A percentile compares a stretch with the other conserved stretches of the same genome.
Evolutionary conservation across 2,888 invertebrate genomes (phyloP).

Genomic region (Xanthia icteritia): DNA sequence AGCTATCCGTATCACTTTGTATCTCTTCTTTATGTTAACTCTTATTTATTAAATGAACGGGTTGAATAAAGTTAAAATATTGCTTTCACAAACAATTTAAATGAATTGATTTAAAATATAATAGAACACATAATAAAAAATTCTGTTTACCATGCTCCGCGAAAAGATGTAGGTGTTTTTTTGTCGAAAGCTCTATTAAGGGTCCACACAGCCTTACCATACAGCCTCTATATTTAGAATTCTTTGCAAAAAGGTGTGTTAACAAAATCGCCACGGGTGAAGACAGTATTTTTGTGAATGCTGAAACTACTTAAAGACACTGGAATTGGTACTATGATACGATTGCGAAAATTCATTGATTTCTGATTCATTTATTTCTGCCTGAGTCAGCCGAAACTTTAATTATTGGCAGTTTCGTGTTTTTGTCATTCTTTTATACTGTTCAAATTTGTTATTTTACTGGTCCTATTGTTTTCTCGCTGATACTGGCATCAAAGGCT

Average conservation of each 20-base stretch:
- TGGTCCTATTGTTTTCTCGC: slow-evolving; percentile 33
- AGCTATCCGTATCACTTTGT: slow-evolving; percentile 48
- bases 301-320: background rate
- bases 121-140: background rate
- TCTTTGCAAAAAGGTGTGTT: background rate
- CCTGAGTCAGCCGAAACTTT: slow-evolving; percentile 22
- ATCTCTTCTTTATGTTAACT: slow-evolving; percentile 38
- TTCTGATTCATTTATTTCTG: no score
- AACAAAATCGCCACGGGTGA: background rate
- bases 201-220: background rate
- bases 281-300: background rate
- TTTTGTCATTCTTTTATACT: slow-evolving; percentile 36
- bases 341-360: background rate
- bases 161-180: background rate
- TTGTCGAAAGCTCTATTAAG: background rate
- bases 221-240: background rate
- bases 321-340: background rate
- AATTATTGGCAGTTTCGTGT: slow-evolving; percentile 22
- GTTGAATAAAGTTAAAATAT: background rate
- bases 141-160: background rate
- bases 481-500: slow-evolving; percentile 51
- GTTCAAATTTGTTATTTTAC: slow-evolving; percentile 39
- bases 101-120: background rate
- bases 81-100: background rate
- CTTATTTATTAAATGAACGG: slow-evolving; percentile 34